Evolutionary conservation across 2,113 vertebrate genomes (phyloP).

Genomic region (Erpornis zantholeuca): DNA sequence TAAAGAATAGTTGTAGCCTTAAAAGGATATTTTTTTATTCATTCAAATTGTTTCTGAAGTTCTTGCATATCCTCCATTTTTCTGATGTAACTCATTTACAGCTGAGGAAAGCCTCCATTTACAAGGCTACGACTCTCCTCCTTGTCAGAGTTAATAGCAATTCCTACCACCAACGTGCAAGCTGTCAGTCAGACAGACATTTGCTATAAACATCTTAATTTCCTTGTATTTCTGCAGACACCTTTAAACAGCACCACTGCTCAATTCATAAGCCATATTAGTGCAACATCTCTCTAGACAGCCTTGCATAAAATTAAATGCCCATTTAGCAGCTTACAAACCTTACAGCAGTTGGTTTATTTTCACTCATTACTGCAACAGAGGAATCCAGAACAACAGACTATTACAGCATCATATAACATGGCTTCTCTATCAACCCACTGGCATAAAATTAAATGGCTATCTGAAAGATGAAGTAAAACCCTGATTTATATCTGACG

Average conservation of each 20-base stretch:
- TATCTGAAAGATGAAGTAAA: neutral
- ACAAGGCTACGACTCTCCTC: neutral
- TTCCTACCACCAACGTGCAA: neutral
- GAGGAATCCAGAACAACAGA: neutral
- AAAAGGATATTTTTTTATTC: neutral
- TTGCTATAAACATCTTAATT: conserved; percentile 53
- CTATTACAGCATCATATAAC: neutral
- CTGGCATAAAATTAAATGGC: neutral
- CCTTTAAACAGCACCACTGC: conserved; percentile 42
- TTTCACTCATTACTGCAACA: neutral
- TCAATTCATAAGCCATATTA: conserved; percentile 30
- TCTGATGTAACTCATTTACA: neutral
- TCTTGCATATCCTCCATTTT: neutral
- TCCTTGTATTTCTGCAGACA: conserved; percentile 20
- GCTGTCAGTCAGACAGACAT: conserved; percentile 24
- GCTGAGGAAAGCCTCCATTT: neutral
- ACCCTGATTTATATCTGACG: neutral
- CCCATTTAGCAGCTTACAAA: conserved; percentile 4
- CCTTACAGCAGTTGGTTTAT: conserved; percentile 1
- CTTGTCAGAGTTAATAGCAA: neutral
- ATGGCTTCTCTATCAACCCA: neutral
- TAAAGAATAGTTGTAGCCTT: neutral
- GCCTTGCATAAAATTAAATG: neutral
- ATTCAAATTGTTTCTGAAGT: neutral
- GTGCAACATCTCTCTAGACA: neutral